A percentile compares a stretch with the other conserved stretches of the same genome.
phyloP scores from a whole-genome alignment of 2,888 invertebrate species.

The Baronia brevicornis region DNA sequence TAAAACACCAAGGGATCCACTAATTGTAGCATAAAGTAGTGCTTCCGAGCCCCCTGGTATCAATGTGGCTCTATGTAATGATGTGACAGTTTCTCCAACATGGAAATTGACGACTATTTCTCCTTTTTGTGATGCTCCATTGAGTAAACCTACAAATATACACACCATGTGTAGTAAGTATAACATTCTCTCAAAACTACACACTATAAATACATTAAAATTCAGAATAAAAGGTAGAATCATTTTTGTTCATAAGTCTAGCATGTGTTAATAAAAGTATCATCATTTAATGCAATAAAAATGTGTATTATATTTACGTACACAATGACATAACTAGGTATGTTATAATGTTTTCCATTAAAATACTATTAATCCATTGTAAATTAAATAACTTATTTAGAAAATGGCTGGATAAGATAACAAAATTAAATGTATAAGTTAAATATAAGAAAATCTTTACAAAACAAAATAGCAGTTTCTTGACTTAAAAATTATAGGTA shows the following conservation, averaged over 20 bases:
- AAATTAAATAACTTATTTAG: too few relatives aligned
- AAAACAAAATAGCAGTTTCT: too few relatives aligned
- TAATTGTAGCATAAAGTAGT: slow-evolving; percentile 95
- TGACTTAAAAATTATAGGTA: too few relatives aligned
- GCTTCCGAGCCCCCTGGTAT: slow-evolving; percentile 99
- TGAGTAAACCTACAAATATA: slow-evolving; percentile 82
- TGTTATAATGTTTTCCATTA: too few relatives aligned
- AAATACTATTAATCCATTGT: too few relatives aligned
- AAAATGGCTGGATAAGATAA: too few relatives aligned
- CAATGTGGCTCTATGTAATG: slow-evolving; percentile 95
- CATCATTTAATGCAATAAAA: slow-evolving; percentile 40
- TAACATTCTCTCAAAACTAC: not conserved
- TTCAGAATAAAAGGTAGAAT: slow-evolving; percentile 52
- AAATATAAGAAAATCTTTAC: too few relatives aligned
- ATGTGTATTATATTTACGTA: too few relatives aligned
- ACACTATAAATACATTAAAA: not conserved
- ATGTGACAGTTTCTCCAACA: slow-evolving; percentile 95
- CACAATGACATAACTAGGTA: too few relatives aligned
- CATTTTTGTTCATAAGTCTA: slow-evolving; percentile 72
- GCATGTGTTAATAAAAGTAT: slow-evolving; percentile 64
- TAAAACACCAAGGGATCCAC: slow-evolving; percentile 94
- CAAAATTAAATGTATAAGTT: too few relatives aligned
- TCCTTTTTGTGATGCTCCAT: slow-evolving; percentile 98
- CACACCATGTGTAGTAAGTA: not conserved
- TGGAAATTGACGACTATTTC: slow-evolving; percentile 95